Evolutionary conservation across 1,140 invertebrate species (phyloP), one percentile per base, ranked within the genome.

Genomic region (Goniozus legneri): DNA sequence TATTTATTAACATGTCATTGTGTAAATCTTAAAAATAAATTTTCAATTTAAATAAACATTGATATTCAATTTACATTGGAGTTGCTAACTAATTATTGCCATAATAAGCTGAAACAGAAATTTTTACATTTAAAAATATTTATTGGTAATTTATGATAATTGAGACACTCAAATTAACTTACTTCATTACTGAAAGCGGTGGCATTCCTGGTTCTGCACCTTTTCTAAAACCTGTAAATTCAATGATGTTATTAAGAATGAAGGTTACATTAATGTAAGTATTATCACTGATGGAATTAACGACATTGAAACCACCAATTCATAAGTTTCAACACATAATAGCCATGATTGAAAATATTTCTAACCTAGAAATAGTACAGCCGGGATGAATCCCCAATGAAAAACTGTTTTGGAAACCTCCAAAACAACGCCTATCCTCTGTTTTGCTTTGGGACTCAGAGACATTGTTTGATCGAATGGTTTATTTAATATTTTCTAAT

Each of bases 351-450:
- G n/a, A 44, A 32, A 19, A 16, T 1, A 15, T 42, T 42, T 50
- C 71, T 79, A 77, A 86, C 84, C 84, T 74, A 86, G 75, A 73
- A 83, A 86, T 3, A 86, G 54, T 20, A 85, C 78, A 8, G 82
- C 76, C 2, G 84, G 84, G 47, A 86, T 81, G 38, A 85, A 86
- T 21, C 82, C 83, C 79, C 83, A 86, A 56, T 85, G 84, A 47
- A 85, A 85, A 38, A 80, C 67, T 3, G 77, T 79, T 67, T 84
- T 85, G 3, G 75, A 72, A 2, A 79, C 52, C 12, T 79, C 76
- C 27, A 85, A 69, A 8, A 86, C 78, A 6, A 80, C 62, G 10
- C 77, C 73, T 24, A 86, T 62, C 60, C 83, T 79, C 54, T 83
- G 78, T 64, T 84, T 84, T 1, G 73, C 78, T 30, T 71, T 71